Evolutionary conservation across 2,113 vertebrate species (phyloP), one percentile per base, ranked within the genome.

Genomic region (Blennius ocellaris): DNA sequence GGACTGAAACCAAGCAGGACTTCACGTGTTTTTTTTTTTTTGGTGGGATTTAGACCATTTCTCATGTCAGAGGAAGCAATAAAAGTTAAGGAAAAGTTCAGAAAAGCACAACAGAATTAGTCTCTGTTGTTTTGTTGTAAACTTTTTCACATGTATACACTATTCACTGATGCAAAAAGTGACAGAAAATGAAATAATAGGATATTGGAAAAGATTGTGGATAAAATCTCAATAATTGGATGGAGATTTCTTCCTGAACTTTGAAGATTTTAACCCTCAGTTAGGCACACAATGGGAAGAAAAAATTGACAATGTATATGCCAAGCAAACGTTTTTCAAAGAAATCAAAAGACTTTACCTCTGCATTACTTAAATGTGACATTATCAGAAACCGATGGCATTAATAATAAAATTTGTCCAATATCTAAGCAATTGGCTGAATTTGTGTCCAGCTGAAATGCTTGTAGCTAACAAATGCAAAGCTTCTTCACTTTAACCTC

Each of bases 191-290:
- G 41, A 36, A 36, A 79, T 12, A 56, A 47, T 12, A 2, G 8
- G 11, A 9, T 36, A 47, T 10, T 60, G 43, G 62, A 44, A 11
- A 0, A 7, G 11, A 11, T 36, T 37, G 3, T 44, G 6, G 30
- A 11, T 9, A 49, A 12, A 8, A 47, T 40, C 30, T 16, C 41
- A 37, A 30, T 69, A 58, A 74, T 41, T 52, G 51, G 38, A 57
- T 12, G 11, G 15, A 47, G 17, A 6, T 51, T 72, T 52, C 47
- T 12, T n/a, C 65, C 51, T 11, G 30, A 36, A 15, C 44, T 73
- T 82, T 73, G 41, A 73, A 59, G 36, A 55, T 37, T 48, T 43
- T 15, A 61, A 38, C 15, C 60, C 39, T 15, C 10, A 44, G 17
- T 10, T 10, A 61, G 15, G 1, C 12, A 39, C 37, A 51, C 15